Evolutionary conservation across 2,888 invertebrate genomes (phyloP), one percentile per base, ranked within the genome.

Genomic region (Xestia sexstrigata): DNA sequence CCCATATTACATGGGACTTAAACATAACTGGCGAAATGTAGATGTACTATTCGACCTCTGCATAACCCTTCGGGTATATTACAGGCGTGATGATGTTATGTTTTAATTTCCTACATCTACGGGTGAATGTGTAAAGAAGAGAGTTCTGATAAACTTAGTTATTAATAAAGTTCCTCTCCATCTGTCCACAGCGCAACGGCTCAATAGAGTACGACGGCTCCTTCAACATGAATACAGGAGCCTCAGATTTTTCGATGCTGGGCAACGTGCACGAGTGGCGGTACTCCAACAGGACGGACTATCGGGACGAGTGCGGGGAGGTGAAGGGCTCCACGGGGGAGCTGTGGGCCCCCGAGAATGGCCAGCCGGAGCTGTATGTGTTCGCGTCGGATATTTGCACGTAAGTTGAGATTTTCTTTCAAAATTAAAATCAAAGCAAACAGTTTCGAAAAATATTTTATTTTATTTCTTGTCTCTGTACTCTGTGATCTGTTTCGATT

Each of bases 301-400:
- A 96, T 90, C 97, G 98, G 0, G 96, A 93, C 58, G 95, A 97
- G 66, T 99, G 99, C 91, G 98, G 97, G 4, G 90, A 89, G 58
- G 97, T 99, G 8, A 97, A 97, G 86, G 99, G 99, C 26, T 98
- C 98, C 15, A 97, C 98, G 0, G 99, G 99, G 0, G 99, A 99
- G 94, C 94, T 98, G 39, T 98, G 98, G 97, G 98, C 98, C 39
- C 98, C 98, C 0, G 96, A 97, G 77, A 88, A 95, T 0, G 95
- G 97, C 0, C 97, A 97, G 69, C 94, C 97, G 15, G 96, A 96
- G 49, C 94, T 98, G 9, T 94, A 97, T 0, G 94, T 99, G 79
- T 99, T 98, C 93, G 97, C 98, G 0, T 96, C 98, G 0, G 99
- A 99, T 94, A 95, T 98, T 79, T 99, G 99, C 97, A 97, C 98